Conservation (phyloP, 2,113 vertebrate species). For the Semicossyphus pulcher region DNA sequence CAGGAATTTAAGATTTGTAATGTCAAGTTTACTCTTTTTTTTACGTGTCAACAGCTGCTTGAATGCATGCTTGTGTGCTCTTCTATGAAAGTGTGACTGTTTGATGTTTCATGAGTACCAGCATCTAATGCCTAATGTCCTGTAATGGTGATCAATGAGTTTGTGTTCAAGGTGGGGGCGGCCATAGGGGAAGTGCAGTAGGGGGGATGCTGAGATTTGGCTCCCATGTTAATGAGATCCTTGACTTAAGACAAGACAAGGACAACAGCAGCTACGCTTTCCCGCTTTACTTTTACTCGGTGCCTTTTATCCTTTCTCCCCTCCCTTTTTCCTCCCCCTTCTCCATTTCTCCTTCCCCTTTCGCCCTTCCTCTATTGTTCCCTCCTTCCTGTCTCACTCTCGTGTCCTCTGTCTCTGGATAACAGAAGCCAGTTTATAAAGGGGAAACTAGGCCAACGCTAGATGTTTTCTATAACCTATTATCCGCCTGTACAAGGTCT, state of each 20-base stretch:
- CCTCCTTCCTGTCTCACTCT: conserved; percentile 49
- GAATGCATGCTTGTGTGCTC: neutral
- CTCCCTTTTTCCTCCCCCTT: conserved; percentile 3
- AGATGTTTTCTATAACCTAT: conserved; percentile 43
- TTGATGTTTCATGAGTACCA: neutral
- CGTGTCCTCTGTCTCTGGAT: conserved; percentile 45
- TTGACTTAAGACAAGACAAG: conserved; percentile 80
- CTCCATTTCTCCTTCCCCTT: conserved; percentile 36
- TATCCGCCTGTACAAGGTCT: conserved; percentile 16
- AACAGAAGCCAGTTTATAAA: conserved; percentile 34
- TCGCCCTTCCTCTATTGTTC: conserved; percentile 58
- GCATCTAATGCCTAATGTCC: conserved; percentile 12
- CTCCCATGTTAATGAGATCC: conserved; percentile 84
- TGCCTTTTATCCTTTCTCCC: conserved; percentile 38
- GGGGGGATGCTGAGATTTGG: conserved; percentile 60
- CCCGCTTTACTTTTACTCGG: conserved; percentile 30
- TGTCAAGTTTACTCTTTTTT: neutral
- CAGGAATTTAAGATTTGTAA: neutral
- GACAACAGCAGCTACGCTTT: conserved; percentile 64
- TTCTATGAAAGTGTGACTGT: neutral
- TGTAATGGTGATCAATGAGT: conserved; percentile 68
- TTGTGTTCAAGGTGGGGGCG: conserved; percentile 46
- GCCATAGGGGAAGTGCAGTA: conserved; percentile 32
- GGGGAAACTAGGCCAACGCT: conserved; percentile 33
- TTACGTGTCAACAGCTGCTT: neutral